Percentiles rank a stretch among this genome's conserved stretches.
Conservation (phyloP, 2,888 invertebrate species). For the Therioaphis trifolii region DNA sequence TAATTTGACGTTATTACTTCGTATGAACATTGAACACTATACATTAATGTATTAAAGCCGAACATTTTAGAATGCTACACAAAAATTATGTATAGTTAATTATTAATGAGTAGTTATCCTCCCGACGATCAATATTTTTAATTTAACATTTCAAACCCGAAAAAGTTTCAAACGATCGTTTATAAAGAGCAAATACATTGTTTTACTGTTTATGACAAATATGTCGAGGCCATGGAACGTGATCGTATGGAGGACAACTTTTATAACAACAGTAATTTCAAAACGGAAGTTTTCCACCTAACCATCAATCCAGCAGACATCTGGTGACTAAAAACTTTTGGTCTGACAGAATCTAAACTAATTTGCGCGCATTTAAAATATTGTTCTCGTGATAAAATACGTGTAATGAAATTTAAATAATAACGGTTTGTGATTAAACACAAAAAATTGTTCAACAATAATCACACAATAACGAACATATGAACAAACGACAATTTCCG, state of each 20-base stretch:
- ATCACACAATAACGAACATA: too few species aligned
- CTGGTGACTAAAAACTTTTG: slow-evolving; percentile 52
- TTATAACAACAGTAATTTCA: slow-evolving; percentile 45
- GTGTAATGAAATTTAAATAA: neutral
- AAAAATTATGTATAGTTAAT: too few species aligned
- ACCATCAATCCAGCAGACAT: slow-evolving; percentile 45
- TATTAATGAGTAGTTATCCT: too few species aligned
- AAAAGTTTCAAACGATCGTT: slow-evolving; percentile 41
- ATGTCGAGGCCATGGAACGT: slow-evolving; percentile 30
- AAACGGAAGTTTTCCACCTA: slow-evolving; percentile 49
- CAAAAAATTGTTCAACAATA: too few species aligned
- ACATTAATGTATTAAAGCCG: too few species aligned
- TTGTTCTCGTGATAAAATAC: neutral
- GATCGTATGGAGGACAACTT: slow-evolving; percentile 44
- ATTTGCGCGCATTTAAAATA: slow-evolving; percentile 26
- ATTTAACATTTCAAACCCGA: neutral
- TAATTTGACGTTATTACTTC: too few species aligned
- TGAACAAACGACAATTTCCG: too few species aligned
- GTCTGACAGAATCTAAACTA: slow-evolving; percentile 36
- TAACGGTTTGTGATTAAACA: neutral
- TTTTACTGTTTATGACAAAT: slow-evolving; percentile 52
- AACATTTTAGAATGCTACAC: too few species aligned
- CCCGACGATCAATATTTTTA: neutral
- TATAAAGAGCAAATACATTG: slow-evolving; percentile 27
- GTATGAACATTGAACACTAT: too few species aligned